These are phyloP conservation scores for Phyllopteryx taeniolatus DNA, from an alignment of 2,113 vertebrate genomes.

Conservation along the genomic window DNA sequence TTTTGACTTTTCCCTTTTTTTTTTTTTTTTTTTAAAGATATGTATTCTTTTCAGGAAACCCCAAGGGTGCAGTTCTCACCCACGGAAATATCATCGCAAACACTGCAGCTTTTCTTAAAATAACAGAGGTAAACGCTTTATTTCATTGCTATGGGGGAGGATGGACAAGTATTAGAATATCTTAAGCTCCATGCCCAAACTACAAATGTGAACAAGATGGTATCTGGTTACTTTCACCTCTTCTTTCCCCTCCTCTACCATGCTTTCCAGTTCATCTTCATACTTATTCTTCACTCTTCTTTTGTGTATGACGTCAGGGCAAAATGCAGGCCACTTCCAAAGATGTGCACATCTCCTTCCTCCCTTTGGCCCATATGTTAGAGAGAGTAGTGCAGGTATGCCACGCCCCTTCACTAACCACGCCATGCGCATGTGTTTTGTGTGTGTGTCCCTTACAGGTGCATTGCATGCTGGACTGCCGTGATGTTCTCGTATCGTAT, in stretches of 20 bases:
- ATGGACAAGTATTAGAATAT: not conserved
- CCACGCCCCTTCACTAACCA: slow-evolving; percentile 61
- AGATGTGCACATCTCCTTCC: slow-evolving; percentile 90
- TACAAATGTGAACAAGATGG: not conserved
- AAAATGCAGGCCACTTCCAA: slow-evolving; percentile 62
- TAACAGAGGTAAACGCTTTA: slow-evolving; percentile 82
- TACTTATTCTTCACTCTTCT: not conserved
- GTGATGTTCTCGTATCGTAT: slow-evolving; percentile 89
- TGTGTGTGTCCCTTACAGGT: slow-evolving; percentile 74
- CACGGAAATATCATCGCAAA: slow-evolving; percentile 89
- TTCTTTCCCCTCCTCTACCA: slow-evolving; percentile 6
- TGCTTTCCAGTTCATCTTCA: slow-evolving; percentile 1
- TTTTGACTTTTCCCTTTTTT: not conserved
- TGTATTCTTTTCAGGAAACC: slow-evolving; percentile 76
- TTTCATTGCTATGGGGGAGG: not conserved
- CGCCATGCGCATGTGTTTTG: slow-evolving; percentile 56
- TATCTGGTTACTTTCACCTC: not conserved
- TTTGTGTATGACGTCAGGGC: slow-evolving; percentile 59
- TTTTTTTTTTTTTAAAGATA: not conserved
- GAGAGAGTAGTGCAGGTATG: slow-evolving; percentile 93
- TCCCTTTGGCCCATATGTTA: slow-evolving; percentile 98
- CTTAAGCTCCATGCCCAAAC: not conserved
- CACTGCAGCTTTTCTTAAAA: slow-evolving; percentile 84
- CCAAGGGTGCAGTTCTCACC: slow-evolving; percentile 92
- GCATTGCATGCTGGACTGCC: slow-evolving; percentile 66